Conservation (phyloP, 2,113 vertebrate species). For the Chunga burmeisteri region DNA sequence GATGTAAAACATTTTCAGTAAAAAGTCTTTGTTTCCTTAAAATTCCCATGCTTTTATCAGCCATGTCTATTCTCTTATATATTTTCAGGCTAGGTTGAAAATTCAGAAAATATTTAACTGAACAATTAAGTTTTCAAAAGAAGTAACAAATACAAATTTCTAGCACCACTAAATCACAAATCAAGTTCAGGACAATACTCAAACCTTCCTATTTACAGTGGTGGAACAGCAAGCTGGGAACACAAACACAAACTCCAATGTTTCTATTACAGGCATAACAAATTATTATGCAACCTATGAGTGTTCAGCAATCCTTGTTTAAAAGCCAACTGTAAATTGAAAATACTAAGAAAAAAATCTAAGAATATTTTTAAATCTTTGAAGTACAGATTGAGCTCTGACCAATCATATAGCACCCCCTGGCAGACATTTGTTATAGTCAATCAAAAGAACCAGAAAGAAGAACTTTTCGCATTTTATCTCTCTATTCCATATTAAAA, state of each 20-base stretch:
- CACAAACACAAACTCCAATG: background rate
- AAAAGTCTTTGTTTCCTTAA: background rate
- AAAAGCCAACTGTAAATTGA: background rate
- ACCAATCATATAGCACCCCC: constrained; percentile 59
- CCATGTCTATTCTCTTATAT: background rate
- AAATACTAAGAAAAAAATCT: background rate
- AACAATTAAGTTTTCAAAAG: background rate
- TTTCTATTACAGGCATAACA: background rate
- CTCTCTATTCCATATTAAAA: background rate
- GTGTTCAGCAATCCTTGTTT: background rate
- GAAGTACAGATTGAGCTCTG: background rate
- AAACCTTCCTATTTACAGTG: background rate
- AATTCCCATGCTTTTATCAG: background rate
- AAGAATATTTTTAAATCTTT: background rate
- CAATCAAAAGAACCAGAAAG: background rate
- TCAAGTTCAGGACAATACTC: background rate
- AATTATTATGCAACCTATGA: background rate
- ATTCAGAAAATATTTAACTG: background rate
- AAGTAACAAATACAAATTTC: background rate
- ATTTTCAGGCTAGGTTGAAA: background rate
- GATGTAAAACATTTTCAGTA: background rate
- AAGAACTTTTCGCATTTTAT: background rate
- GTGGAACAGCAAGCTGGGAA: background rate
- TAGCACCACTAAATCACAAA: background rate
- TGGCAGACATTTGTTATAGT: constrained; percentile 40